Base-by-base conservation (phyloP, 2,888 invertebrate species). In the Aquatica leii region DNA sequence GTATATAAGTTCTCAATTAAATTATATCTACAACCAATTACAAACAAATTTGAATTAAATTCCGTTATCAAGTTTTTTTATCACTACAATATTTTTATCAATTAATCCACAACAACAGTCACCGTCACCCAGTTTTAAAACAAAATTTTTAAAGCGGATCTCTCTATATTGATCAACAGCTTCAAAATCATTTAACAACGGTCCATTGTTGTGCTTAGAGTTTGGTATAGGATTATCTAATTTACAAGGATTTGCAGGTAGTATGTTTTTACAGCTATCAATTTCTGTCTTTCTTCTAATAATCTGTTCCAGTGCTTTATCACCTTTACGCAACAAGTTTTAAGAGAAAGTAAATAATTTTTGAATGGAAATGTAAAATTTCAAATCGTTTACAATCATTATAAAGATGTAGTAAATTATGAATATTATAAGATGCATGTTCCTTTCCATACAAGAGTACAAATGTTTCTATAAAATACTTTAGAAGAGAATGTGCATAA, bases 361-460 rank as follows among this genome's bases (percentile, higher is more conserved):
- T 57, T 56, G 43, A 62, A 62, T 34, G 34, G 48, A 20, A 51
- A 51, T 21, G 17, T 57, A 49, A 35, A 17, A 49, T 37, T 9
- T 51, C 62, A 14, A 56, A 31, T 6, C 56, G 4, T 17, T 62
- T 56, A 17, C 50, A 56, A 62, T 62, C 62, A 11, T 57, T 56
- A 37, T 50, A 56, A 17, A 62, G 18, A 62, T 54, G 60, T 14
- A 60, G 15, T 18, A 60, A 37, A 48, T 37, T 48, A 40, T 54
- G 60, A 12, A 60, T 21, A 48, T 60, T 60, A 24, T 60, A 60
- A 3, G 56, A 50, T 18, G 41, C 20, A 40, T 56, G 14, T 41
- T 56, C 40, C 24, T 18, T 41, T 21, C 46, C 50, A 50, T 62
- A 57, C 14, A 62, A 41, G 20, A 18, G 40, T 18, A 49, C 14